phyloP scores from a whole-genome alignment of 2,113 vertebrate genomes.

The Colaptes auratus region DNA sequence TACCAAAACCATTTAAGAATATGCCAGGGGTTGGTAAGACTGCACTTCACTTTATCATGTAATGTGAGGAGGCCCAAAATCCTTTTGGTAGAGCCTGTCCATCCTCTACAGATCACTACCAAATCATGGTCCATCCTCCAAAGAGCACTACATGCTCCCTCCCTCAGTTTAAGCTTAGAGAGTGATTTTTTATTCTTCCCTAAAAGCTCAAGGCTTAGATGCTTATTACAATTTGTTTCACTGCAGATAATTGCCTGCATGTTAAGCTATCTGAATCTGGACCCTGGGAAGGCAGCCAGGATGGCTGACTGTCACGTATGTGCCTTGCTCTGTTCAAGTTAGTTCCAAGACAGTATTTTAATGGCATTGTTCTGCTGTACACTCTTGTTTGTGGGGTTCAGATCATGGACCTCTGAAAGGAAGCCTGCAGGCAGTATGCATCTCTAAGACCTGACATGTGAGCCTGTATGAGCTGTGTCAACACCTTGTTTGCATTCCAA shows the following conservation, averaged over 20 bases:
- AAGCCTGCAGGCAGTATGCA: background rate
- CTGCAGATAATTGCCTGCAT: background rate
- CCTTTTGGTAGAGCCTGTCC: background rate
- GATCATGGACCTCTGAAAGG: background rate
- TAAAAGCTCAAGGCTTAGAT: background rate
- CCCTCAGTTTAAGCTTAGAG: background rate
- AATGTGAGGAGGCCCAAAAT: background rate
- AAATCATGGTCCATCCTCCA: background rate
- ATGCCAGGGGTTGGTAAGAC: background rate
- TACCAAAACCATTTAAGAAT: background rate
- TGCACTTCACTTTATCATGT: background rate
- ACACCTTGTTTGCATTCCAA: background rate
- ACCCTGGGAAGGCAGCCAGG: background rate
- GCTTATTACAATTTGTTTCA: background rate
- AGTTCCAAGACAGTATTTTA: background rate
- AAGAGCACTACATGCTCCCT: background rate
- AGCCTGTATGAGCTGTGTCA: background rate
- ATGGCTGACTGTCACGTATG: rapidly evolving
- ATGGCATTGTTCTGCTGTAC: background rate
- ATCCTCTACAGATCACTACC: background rate
- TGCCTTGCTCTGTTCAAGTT: background rate
- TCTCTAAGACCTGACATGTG: background rate
- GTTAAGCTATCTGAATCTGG: background rate
- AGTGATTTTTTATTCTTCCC: background rate
- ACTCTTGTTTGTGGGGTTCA: background rate